Base-by-base conservation (phyloP, 2,113 vertebrate genomes). In the Cyprinodon tularosa region DNA sequence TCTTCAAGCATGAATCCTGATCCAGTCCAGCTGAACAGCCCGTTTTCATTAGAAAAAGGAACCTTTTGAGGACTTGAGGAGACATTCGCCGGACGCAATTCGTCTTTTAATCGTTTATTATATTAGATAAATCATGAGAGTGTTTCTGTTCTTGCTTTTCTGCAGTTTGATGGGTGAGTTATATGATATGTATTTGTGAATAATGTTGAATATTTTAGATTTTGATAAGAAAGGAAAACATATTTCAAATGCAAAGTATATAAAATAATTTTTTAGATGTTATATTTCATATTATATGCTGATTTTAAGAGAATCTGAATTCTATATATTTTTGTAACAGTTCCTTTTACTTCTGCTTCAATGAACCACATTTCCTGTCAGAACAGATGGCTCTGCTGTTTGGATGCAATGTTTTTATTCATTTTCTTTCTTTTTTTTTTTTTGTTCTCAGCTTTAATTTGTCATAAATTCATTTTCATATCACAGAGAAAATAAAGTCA, bases 331-430 rank as follows among this genome's bases (percentile, higher is more conserved):
- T 77, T 72, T 50, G 50, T 3, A 36, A 76, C 66, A 53, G 22
- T 50, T 59, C 12, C 47, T 72, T 62, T 68, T 71, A 44, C 78
- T 82, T 81, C 68, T 73, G 90, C 90, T 90, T 77, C 91, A 92
- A 20, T 94, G 93, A 91, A 84, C 88, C 89, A 68, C 4, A 85
- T 90, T 77, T 91, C 93, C 93, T 85, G 70, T 73, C 69, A 74
- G 45, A 89, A 72, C 88, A 91, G 86, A 69, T 92, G 88, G 69
- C 50, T 39, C 17, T 48, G 66, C 40, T 50, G 3, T 73, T 45
- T 36, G 13, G 14, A 9, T 72, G 14, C 44, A 45, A 12, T 69
- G 14, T 59, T 74, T 45, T 11, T 29, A 29, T 29, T 29, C 29
- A 29, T 29, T 29, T 29, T 29, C 29, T 29, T 45, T 45, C 5